phyloP scores from a whole-genome alignment of 37 sponge, comb jelly and placozoan genomes.

The Petrosia ficiformis region DNA sequence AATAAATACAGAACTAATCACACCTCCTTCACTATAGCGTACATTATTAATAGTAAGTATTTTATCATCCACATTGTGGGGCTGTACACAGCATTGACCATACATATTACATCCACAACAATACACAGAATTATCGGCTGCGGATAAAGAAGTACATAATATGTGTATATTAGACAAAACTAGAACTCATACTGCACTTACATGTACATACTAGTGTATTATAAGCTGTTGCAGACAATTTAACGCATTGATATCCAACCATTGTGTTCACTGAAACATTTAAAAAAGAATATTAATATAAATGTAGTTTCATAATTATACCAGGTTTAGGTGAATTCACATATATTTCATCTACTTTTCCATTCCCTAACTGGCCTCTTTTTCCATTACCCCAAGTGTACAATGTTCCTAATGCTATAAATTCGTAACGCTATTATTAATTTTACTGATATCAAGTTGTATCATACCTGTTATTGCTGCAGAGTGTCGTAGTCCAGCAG shows the following conservation, averaged over 20 bases:
- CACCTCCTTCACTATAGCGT: neutral
- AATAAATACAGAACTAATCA: neutral
- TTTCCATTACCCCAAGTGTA: constrained; percentile 56
- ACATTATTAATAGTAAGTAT: neutral
- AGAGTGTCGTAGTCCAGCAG: constrained; percentile 75
- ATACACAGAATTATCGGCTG: constrained; percentile 38
- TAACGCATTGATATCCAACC: no score
- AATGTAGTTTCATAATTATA: no score
- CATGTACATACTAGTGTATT: no score
- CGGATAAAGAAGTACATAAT: neutral
- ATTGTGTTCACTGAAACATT: no score
- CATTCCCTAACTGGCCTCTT: constrained; percentile 71
- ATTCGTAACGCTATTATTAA: neutral
- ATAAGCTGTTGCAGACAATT: no score
- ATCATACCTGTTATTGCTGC: constrained; percentile 54
- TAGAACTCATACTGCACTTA: no score
- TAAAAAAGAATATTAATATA: no score
- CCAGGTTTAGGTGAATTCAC: no score
- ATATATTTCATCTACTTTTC: no score
- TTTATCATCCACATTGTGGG: neutral
- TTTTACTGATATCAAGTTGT: neutral
- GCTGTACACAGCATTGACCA: constrained; percentile 59
- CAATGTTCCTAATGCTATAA: constrained; percentile 35
- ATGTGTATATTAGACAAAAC: neutral
- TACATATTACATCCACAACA: constrained; percentile 60